Evolutionary conservation across 64 coral and sea anemone species (phyloP).

Genomic region (Actinia tenebrosa): DNA sequence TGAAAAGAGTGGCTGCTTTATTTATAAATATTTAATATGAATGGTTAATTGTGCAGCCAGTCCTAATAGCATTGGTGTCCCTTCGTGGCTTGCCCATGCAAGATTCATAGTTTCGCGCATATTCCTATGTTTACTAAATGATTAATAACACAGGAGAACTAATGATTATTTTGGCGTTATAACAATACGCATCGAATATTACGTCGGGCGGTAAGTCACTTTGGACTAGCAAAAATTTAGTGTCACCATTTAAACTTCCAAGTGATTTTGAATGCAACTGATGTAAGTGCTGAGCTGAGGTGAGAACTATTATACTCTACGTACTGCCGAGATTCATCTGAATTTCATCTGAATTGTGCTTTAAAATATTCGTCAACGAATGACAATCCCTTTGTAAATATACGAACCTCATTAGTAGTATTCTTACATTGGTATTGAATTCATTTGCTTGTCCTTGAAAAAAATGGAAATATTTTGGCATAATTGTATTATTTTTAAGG

Average conservation of each 20-base stretch:
- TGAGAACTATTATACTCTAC: neutral
- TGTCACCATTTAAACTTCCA: neutral
- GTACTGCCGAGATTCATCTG: too few species aligned
- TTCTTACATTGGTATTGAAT: neutral
- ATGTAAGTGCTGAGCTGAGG: neutral
- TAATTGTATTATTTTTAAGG: neutral
- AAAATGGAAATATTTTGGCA: too few species aligned
- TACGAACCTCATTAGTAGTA: neutral
- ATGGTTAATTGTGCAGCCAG: neutral
- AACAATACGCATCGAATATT: neutral
- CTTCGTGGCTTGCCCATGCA: neutral
- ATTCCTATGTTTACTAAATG: neutral
- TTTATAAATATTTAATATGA: neutral
- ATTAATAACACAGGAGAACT: neutral
- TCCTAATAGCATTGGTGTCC: neutral
- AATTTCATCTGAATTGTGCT: neutral
- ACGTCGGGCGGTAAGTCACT: neutral
- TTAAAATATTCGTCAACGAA: neutral
- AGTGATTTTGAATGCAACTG: neutral
- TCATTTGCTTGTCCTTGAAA: neutral
- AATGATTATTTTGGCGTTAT: conserved; percentile 2
- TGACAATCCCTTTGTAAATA: neutral
- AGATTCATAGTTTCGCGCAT: neutral
- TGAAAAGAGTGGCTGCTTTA: neutral
- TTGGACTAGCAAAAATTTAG: neutral